Percentiles rank a stretch among this genome's conserved stretches.
These are phyloP conservation scores for Diorhabda carinulata DNA, from an alignment of 1,140 invertebrate species.

Conservation along the genomic window DNA sequence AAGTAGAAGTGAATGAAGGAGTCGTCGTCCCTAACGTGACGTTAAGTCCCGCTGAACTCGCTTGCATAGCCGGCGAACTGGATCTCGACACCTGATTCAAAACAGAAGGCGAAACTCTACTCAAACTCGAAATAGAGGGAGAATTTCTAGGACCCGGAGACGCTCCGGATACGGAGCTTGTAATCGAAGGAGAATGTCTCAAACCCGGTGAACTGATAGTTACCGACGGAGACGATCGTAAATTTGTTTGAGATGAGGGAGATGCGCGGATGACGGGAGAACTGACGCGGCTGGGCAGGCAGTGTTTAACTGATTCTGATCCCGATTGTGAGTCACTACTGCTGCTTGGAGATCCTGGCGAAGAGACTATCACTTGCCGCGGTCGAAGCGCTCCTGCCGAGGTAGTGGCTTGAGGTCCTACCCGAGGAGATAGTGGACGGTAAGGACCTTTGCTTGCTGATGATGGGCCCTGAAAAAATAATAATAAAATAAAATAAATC, in stretches of 20 bases:
- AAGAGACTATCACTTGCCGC: slow-evolving; percentile 68
- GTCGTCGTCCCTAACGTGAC: slow-evolving; percentile 53
- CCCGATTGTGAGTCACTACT: slow-evolving; percentile 63
- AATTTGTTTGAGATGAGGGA: slow-evolving; percentile 31
- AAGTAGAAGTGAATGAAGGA: slow-evolving; percentile 40
- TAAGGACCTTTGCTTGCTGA: slow-evolving; percentile 60
- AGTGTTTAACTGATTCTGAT: slow-evolving; percentile 64
- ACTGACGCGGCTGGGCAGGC: slow-evolving; percentile 44
- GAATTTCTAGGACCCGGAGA: slow-evolving; percentile 41
- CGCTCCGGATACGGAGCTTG: slow-evolving; percentile 39
- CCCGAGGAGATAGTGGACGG: slow-evolving; percentile 60
- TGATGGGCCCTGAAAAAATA: slow-evolving; percentile 55
- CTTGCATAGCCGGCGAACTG: slow-evolving; percentile 52
- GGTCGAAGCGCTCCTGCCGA: slow-evolving; percentile 43
- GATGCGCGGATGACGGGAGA: slow-evolving; percentile 41
- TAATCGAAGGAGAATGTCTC: slow-evolving; percentile 42
- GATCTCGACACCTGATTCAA: slow-evolving; percentile 41
- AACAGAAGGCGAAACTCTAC: slow-evolving; percentile 43
- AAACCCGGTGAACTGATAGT: slow-evolving; percentile 30
- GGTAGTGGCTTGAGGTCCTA: slow-evolving; percentile 38
- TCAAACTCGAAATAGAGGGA: slow-evolving; percentile 40
- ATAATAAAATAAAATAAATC: no score
- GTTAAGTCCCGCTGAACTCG: slow-evolving; percentile 55
- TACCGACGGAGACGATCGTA: slow-evolving; percentile 38
- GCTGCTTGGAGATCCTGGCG: slow-evolving; percentile 69